These are phyloP conservation scores for Odocoileus virginianus DNA, from an alignment of 2,113 vertebrate species.

Conservation along the genomic window DNA sequence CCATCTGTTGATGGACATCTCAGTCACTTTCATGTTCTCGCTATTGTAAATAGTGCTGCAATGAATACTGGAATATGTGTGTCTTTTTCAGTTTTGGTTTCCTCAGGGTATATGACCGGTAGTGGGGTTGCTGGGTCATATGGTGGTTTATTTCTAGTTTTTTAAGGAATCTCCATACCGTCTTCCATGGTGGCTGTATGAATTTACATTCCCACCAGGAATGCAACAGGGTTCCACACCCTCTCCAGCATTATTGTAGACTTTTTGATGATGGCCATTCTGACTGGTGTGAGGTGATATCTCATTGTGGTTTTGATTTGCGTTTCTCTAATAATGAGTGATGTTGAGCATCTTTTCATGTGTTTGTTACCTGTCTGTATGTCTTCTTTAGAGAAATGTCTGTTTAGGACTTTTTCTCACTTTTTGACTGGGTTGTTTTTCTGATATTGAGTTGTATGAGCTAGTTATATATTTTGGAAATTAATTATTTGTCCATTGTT, in stretches of 20 bases:
- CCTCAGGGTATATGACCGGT: not conserved
- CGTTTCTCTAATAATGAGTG: not conserved
- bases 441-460: not conserved
- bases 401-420: not conserved
- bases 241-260: not conserved
- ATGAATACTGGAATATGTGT: not conserved
- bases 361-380: not conserved
- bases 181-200: not conserved
- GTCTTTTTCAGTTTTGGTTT: not conserved
- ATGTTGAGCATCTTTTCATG: not conserved
- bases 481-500: not conserved
- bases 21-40: not conserved
- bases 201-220: not conserved
- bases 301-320: not conserved
- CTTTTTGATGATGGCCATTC: not conserved
- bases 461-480: not conserved
- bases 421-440: not conserved
- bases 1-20: not conserved
- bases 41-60: not conserved
- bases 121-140: not conserved
- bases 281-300: not conserved
- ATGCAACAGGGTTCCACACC: not conserved
- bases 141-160: not conserved
- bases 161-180: not conserved
- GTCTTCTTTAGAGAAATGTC: not conserved